Conservation (phyloP, 2,888 invertebrate species). For the Drosophila anomalata region DNA sequence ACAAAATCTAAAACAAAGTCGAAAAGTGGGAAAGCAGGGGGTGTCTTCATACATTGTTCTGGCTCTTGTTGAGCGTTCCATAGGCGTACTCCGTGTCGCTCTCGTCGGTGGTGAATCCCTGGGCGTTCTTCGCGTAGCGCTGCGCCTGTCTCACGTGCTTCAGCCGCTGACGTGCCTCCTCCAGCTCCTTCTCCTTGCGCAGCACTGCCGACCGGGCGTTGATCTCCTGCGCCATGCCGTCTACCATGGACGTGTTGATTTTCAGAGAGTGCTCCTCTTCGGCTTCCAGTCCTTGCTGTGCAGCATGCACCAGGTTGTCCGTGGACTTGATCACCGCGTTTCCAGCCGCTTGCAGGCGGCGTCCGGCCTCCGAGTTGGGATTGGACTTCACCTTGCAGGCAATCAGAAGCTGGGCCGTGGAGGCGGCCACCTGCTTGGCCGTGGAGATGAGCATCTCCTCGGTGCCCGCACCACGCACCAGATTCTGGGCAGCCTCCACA, state of each 20-base stretch:
- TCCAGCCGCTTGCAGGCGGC: constrained; percentile 95
- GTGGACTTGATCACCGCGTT: constrained; percentile 99
- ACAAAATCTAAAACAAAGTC: constrained; percentile 11
- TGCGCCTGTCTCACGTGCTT: constrained; percentile 97
- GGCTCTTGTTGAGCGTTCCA: constrained; percentile 79
- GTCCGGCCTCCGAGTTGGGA: constrained; percentile 96
- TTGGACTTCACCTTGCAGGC: constrained; percentile 99
- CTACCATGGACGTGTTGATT: constrained; percentile 96
- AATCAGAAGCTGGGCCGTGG: constrained; percentile 98
- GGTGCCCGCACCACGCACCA: constrained; percentile 95
- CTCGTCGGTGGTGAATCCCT: constrained; percentile 85
- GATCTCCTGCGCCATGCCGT: constrained; percentile 98
- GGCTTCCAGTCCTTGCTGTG: constrained; percentile 94
- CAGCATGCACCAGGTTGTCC: constrained; percentile 97
- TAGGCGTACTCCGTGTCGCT: constrained; percentile 86
- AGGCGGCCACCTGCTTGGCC: constrained; percentile 97
- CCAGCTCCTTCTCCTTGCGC: constrained; percentile 96
- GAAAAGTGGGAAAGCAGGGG: constrained; percentile 17
- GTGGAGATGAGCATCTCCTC: constrained; percentile 98
- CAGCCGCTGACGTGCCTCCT: constrained; percentile 94
- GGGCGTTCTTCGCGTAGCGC: constrained; percentile 90
- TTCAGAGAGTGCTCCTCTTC: constrained; percentile 96
- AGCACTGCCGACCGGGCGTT: constrained; percentile 95
- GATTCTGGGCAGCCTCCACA: constrained; percentile 98
- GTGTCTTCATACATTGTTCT: constrained; percentile 81